Evolutionary conservation across 2,888 invertebrate genomes (phyloP).

Genomic region (Apoderus coryli): DNA sequence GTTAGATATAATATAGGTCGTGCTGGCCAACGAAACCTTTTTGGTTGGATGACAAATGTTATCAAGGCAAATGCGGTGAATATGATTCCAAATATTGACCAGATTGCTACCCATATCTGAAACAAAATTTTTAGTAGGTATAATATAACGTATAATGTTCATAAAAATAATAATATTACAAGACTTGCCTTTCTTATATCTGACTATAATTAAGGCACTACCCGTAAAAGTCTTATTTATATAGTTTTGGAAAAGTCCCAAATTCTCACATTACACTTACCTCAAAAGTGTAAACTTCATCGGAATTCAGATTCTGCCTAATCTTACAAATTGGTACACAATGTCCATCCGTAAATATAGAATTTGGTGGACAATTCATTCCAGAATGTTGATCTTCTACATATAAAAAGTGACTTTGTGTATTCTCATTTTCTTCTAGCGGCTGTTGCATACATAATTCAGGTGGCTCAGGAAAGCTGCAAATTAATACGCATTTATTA

Average conservation of each 20-base stretch:
- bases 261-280: constrained; percentile 14
- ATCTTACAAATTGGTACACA: constrained; percentile 21
- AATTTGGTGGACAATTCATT: constrained; percentile 22
- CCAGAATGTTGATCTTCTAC: constrained; percentile 11
- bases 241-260: constrained; percentile 22
- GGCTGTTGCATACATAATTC: constrained; percentile 61
- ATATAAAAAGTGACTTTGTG: constrained; percentile 10
- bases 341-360: constrained; percentile 18
- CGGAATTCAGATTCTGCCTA: constrained; percentile 18
- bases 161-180: constrained; percentile 9
- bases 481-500: too few species aligned
- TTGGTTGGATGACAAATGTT: constrained; percentile 81
- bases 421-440: constrained; percentile 12
- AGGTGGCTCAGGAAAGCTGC: constrained; percentile 57
- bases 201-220: too few species aligned
- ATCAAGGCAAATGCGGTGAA: constrained; percentile 71
- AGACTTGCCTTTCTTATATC: too few species aligned
- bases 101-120: constrained; percentile 55
- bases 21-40: constrained; percentile 84
- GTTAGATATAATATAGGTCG: constrained; percentile 82
- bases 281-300: constrained; percentile 26
- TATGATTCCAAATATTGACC: constrained; percentile 63
- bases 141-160: too few species aligned
- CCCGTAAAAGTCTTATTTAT: too few species aligned
- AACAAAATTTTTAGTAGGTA: too few species aligned